A percentile compares a stretch with the other conserved stretches of the same genome.
Evolutionary conservation across 2,888 invertebrate species (phyloP).

Genomic region (Aphrophora alni): DNA sequence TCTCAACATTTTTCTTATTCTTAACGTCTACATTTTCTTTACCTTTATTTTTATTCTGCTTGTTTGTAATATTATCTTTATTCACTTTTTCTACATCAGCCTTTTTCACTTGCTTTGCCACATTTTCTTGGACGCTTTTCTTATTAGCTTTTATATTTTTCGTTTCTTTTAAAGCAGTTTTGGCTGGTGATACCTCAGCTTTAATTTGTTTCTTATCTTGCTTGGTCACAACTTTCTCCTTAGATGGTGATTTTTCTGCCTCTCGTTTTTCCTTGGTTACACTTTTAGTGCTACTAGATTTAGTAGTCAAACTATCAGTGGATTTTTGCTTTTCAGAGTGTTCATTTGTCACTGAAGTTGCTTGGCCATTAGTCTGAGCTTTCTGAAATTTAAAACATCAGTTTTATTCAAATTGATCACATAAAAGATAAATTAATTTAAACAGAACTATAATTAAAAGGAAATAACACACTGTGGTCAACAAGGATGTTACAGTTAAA

Average conservation of each 20-base stretch:
- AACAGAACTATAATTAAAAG: no score
- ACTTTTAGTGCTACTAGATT: conserved; percentile 22
- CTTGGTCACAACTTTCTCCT: conserved; percentile 49
- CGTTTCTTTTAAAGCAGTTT: conserved; percentile 46
- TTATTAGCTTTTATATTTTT: conserved; percentile 43
- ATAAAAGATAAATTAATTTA: no score
- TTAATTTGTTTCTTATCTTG: conserved; percentile 47
- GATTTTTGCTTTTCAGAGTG: conserved; percentile 44
- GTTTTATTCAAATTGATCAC: no score
- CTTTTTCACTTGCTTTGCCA: conserved; percentile 36
- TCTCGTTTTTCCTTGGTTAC: conserved; percentile 43
- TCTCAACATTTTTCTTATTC: conserved; percentile 67
- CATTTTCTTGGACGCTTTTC: conserved; percentile 28
- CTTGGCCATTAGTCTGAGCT: conserved; percentile 53
- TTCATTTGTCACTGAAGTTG: conserved; percentile 49
- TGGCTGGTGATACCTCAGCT: conserved; percentile 44
- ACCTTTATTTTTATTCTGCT: conserved; percentile 63
- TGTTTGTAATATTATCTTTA: conserved; percentile 48
- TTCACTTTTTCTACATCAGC: conserved; percentile 38
- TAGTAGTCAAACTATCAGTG: conserved; percentile 35
- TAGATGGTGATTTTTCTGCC: conserved; percentile 46
- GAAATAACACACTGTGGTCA: no score
- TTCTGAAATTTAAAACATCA: conserved; percentile 45
- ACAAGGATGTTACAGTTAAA: no score
- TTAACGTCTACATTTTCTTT: conserved; percentile 62